Percentiles rank a stretch among this genome's conserved stretches.
Evolutionary conservation across 2,113 vertebrate species (phyloP).

Genomic region (Trachemys scripta): DNA sequence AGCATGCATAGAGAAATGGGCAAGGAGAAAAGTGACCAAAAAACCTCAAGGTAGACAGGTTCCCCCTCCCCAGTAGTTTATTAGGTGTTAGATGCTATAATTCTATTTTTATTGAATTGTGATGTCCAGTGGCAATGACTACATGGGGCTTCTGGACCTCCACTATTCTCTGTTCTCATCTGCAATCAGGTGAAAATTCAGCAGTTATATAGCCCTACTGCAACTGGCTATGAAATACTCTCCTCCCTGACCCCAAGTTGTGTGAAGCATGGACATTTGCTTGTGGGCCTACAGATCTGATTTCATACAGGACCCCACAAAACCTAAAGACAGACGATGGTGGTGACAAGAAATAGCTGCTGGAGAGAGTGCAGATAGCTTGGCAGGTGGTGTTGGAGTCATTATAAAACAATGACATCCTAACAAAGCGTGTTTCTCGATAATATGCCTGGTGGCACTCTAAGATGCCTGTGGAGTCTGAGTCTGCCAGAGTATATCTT

Average conservation of each 20-base stretch:
- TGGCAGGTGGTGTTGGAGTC: conserved; percentile 22
- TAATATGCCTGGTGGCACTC: accelerated
- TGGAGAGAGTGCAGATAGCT: not conserved
- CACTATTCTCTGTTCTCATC: not conserved
- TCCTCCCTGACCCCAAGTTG: not conserved
- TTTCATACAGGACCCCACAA: not conserved
- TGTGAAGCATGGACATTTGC: not conserved
- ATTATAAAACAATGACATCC: not conserved
- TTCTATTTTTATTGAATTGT: not conserved
- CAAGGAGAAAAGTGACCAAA: not conserved
- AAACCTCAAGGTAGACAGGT: no score
- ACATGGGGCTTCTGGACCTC: not conserved
- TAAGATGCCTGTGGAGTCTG: not conserved
- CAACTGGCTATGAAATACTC: not conserved
- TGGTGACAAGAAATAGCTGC: not conserved
- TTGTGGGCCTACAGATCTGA: not conserved
- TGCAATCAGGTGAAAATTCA: not conserved
- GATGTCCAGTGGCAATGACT: not conserved
- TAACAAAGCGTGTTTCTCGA: conserved; percentile 9
- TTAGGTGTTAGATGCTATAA: not conserved
- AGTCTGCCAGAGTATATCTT: conserved; percentile 28
- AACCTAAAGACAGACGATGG: not conserved
- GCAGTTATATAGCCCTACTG: not conserved
- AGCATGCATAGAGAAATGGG: not conserved
- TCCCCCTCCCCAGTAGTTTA: not conserved